Conservation (phyloP, 2,888 invertebrate genomes). For the Acronicta leporina region DNA sequence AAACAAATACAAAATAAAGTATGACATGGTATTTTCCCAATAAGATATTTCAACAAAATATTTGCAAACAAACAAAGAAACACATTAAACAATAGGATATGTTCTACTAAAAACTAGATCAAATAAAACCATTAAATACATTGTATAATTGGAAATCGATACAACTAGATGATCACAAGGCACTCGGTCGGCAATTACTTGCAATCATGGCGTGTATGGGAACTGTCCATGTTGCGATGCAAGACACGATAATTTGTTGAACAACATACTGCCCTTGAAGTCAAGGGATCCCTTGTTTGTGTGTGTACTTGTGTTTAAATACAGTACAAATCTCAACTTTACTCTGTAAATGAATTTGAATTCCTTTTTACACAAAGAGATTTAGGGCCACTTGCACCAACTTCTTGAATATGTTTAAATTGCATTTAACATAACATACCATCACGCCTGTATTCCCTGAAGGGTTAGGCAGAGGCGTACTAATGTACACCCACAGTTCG, state of each 20-base stretch:
- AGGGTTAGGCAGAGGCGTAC: no score
- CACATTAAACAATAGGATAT: constrained; percentile 20
- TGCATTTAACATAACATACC: no score
- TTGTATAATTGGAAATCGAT: constrained; percentile 50
- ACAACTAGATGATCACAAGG: constrained; percentile 36
- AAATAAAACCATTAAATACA: constrained; percentile 38
- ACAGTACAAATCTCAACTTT: constrained; percentile 17
- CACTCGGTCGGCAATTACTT: constrained; percentile 40
- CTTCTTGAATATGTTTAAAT: no score
- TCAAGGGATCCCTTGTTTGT: constrained; percentile 49
- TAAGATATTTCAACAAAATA: constrained; percentile 19
- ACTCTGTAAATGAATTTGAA: not conserved
- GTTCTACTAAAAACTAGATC: constrained; percentile 27
- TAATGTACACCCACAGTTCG: no score
- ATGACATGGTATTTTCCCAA: constrained; percentile 13
- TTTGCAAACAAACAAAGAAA: constrained; percentile 18
- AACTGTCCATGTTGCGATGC: constrained; percentile 42
- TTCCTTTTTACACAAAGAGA: no score
- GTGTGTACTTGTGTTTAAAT: constrained; percentile 34
- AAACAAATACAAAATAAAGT: not conserved
- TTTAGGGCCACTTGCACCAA: no score
- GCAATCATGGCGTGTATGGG: constrained; percentile 49
- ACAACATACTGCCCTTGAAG: constrained; percentile 59
- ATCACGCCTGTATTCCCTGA: no score
- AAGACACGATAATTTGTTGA: constrained; percentile 53